phyloP scores from a whole-genome alignment of 2,113 vertebrate genomes.

The Vicugna pacos region DNA sequence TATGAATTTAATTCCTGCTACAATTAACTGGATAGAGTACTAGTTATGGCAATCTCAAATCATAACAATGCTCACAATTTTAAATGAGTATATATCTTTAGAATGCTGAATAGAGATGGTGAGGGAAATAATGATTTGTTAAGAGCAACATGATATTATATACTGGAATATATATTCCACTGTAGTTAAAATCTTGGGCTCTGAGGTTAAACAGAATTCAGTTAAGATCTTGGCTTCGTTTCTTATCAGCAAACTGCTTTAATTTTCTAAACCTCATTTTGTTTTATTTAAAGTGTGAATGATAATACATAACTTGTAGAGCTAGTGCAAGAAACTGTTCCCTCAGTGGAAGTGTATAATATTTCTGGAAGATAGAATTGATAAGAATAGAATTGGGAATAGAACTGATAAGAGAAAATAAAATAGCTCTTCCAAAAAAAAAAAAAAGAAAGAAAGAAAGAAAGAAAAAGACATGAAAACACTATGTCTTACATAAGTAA shows the following conservation, averaged over 20 bases:
- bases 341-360: background rate
- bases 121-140: background rate
- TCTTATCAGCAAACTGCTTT: background rate
- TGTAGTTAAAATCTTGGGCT: background rate
- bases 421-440: background rate
- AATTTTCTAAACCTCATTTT: background rate
- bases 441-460: background rate
- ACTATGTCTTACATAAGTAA: background rate
- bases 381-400: background rate
- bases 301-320: background rate
- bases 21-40: background rate
- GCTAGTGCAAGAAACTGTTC: background rate
- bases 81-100: background rate
- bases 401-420: constrained; percentile 7
- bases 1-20: background rate
- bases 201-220: background rate
- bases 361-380: background rate
- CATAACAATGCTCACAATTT: background rate
- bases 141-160: background rate
- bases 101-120: background rate
- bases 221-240: background rate
- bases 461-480: background rate
- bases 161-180: background rate
- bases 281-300: background rate
- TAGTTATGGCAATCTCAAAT: background rate